These are phyloP conservation scores for Campylorhamphus procurvoides DNA, from an alignment of 2,113 vertebrate species.

Conservation along the genomic window DNA sequence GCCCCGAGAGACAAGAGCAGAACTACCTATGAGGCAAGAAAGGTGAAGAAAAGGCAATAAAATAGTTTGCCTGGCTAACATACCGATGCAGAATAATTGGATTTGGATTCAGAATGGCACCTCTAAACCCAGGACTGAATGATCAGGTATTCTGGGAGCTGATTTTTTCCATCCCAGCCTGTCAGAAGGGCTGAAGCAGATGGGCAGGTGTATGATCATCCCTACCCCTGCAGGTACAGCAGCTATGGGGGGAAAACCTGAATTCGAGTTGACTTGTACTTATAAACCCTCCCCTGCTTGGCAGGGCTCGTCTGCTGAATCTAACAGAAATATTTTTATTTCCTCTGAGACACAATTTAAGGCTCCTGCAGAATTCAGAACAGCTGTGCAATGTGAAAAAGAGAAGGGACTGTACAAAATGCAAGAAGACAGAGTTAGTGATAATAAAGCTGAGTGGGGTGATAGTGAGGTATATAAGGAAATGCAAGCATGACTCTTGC, in stretches of 20 bases:
- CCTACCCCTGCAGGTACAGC: neutral
- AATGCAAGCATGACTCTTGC: neutral
- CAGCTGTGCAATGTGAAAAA: neutral
- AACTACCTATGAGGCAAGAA: neutral
- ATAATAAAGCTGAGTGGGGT: neutral
- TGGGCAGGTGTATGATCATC: neutral
- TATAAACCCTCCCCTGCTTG: neutral
- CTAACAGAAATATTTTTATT: slow-evolving; percentile 24
- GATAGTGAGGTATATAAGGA: neutral
- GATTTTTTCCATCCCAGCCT: neutral
- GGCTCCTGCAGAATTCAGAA: slow-evolving; percentile 1
- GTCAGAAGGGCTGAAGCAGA: neutral
- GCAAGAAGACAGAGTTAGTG: neutral
- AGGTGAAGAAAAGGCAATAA: neutral
- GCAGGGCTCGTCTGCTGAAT: neutral
- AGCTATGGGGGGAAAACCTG: neutral
- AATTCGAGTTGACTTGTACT: neutral
- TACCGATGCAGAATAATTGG: neutral
- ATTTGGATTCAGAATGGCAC: neutral
- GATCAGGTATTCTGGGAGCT: neutral
- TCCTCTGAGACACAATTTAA: slow-evolving; percentile 7
- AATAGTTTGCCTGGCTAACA: neutral
- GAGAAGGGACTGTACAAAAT: neutral
- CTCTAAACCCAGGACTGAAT: neutral
- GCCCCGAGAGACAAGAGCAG: neutral